Percentiles rank a stretch among this genome's conserved stretches.
phyloP scores from a whole-genome alignment of 2,888 invertebrate genomes.

The Tipula helvola region DNA sequence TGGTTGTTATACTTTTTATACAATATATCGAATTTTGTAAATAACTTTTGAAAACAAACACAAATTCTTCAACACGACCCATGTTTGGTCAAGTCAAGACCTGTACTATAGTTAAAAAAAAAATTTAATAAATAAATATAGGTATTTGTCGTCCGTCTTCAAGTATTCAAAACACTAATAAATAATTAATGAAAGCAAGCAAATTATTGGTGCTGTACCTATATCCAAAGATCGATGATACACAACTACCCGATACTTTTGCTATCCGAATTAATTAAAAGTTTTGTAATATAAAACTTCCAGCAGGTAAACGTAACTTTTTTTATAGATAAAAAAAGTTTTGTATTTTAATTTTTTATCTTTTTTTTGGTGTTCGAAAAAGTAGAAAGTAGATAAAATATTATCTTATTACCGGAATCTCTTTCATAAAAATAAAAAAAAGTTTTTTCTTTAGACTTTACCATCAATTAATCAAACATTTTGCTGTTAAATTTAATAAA shows the following conservation, averaged over 20 bases:
- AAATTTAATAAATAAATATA: too few species aligned
- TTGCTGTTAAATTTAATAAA: not conserved
- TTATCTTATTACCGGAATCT: not conserved
- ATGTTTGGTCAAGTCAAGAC: too few species aligned
- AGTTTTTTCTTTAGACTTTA: not conserved
- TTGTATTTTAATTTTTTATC: not conserved
- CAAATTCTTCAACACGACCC: too few species aligned
- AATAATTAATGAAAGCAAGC: not conserved
- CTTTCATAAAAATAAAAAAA: not conserved
- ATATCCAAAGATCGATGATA: not conserved
- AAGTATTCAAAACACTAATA: not conserved
- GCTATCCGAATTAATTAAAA: not conserved
- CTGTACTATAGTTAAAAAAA: too few species aligned
- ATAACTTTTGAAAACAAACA: too few species aligned
- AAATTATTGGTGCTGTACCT: not conserved
- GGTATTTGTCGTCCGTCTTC: not conserved
- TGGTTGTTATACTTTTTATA: too few species aligned
- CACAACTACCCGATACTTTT: not conserved
- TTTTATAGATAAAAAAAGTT: not conserved
- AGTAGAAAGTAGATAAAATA: not conserved
- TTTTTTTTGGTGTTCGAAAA: not conserved
- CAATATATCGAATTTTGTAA: too few species aligned
- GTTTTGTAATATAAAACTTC: not conserved
- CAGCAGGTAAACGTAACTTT: not conserved
- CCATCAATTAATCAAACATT: not conserved